Percentiles rank a stretch among this genome's conserved stretches.
Evolutionary conservation across 2,888 invertebrate species (phyloP).

Genomic region (Napeogenes sylphis): DNA sequence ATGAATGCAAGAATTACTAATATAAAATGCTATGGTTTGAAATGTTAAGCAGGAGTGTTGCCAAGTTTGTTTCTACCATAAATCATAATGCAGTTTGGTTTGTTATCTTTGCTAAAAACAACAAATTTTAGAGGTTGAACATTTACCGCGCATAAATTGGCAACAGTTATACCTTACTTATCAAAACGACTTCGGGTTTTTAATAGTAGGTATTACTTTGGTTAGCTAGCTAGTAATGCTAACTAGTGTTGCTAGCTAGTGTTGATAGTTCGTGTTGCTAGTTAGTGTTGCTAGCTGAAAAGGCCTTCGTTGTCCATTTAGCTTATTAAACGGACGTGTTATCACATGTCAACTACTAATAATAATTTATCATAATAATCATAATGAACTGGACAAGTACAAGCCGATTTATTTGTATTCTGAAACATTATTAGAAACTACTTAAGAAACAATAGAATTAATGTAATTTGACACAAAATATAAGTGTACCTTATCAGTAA

Average conservation of each 20-base stretch:
- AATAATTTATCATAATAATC: conserved; percentile 35
- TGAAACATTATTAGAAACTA: too few relatives aligned
- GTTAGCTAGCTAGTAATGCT: too few relatives aligned
- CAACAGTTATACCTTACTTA: conserved; percentile 10
- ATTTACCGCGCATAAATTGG: conserved; percentile 26
- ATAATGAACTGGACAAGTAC: neutral
- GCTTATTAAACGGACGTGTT: conserved; percentile 46
- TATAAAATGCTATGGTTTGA: conserved; percentile 15
- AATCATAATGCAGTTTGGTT: conserved; percentile 27
- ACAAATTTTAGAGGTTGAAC: conserved; percentile 26
- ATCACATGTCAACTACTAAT: conserved; percentile 41
- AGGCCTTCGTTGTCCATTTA: conserved; percentile 53
- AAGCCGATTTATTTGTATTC: neutral
- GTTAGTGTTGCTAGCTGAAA: conserved; percentile 18
- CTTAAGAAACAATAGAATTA: too few relatives aligned
- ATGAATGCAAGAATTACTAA: conserved; percentile 6
- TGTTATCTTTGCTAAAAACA: conserved; percentile 18
- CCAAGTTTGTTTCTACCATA: conserved; percentile 19
- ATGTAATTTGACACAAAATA: too few relatives aligned
- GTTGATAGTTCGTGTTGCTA: too few relatives aligned
- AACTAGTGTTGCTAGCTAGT: too few relatives aligned
- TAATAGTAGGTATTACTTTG: conserved; percentile 20
- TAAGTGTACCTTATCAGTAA: too few relatives aligned
- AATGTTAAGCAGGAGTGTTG: conserved; percentile 20
- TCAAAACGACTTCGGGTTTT: neutral